Conservation (phyloP, 2,888 invertebrate species). For the Cenopis cana region DNA sequence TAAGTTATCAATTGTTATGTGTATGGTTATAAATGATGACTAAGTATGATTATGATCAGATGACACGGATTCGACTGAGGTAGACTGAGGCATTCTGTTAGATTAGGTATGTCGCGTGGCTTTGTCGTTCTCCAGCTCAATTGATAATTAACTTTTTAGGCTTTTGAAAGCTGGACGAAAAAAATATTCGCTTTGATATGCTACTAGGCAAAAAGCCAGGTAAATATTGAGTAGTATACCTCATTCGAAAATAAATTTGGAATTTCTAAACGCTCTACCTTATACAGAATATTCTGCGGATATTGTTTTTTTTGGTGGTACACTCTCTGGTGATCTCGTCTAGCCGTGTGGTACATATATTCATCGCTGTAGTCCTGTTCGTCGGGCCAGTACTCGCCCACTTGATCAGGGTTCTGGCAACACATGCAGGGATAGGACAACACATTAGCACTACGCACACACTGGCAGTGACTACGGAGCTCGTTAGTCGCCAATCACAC, state of each 20-base stretch:
- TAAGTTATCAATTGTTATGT: not conserved
- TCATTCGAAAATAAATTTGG: conserved; percentile 35
- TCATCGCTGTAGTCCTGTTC: conserved; percentile 81
- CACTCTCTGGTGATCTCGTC: conserved; percentile 77
- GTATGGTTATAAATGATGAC: conserved; percentile 10
- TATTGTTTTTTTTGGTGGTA: conserved; percentile 83
- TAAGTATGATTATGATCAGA: conserved; percentile 12
- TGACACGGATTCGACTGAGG: conserved; percentile 19
- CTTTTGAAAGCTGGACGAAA: too few relatives aligned
- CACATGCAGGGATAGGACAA: conserved; percentile 68
- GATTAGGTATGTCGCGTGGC: not conserved
- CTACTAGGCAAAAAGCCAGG: not conserved
- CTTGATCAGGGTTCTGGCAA: conserved; percentile 70
- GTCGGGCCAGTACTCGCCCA: conserved; percentile 76
- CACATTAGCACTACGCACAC: conserved; percentile 72
- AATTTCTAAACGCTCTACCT: conserved; percentile 66
- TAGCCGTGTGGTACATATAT: conserved; percentile 83
- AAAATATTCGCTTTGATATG: too few relatives aligned
- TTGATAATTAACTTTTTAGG: too few relatives aligned
- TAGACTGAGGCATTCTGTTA: not conserved
- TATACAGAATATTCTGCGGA: conserved; percentile 81
- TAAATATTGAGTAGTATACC: conserved; percentile 1
- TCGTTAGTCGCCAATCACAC: conserved; percentile 39
- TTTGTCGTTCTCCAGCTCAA: too few relatives aligned
- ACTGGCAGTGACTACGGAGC: conserved; percentile 55